Conservation (phyloP, 2,888 invertebrate species). For the Chalcosyrphus nemorum region DNA sequence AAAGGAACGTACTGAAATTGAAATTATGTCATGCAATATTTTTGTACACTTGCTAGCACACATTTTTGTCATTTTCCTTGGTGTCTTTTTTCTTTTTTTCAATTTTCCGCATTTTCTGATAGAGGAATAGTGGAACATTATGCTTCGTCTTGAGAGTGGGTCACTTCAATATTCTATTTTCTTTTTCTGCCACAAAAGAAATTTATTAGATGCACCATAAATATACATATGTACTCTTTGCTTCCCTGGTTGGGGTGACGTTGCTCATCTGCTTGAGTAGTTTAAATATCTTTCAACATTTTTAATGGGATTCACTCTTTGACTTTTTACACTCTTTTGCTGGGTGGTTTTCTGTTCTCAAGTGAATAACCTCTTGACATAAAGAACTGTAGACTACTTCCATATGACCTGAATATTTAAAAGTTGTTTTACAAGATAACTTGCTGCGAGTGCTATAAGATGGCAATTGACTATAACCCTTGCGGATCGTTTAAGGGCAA, state of each 20-base stretch:
- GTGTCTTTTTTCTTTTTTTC: neutral
- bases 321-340: constrained; percentile 9
- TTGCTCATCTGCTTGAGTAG: constrained; percentile 20
- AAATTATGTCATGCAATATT: constrained; percentile 69
- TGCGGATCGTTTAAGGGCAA: constrained; percentile 25
- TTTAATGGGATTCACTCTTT: constrained; percentile 50
- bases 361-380: constrained; percentile 40
- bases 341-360: constrained; percentile 26
- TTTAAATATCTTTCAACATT: constrained; percentile 49
- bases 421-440: constrained; percentile 21
- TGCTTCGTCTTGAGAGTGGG: constrained; percentile 51
- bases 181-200: constrained; percentile 35
- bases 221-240: constrained; percentile 27
- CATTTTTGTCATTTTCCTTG: constrained; percentile 5
- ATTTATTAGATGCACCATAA: constrained; percentile 46
- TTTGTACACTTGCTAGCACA: constrained; percentile 25
- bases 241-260: neutral
- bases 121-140: neutral
- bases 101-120: constrained; percentile 35
- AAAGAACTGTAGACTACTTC: constrained; percentile 14
- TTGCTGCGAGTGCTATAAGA: constrained; percentile 14
- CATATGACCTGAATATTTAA: constrained; percentile 31
- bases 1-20: constrained; percentile 54
- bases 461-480: constrained; percentile 42
- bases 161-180: constrained; percentile 14